Base-by-base conservation (phyloP, 2,797 vertebrate species). In the Arnoldichthys spilopterus region DNA sequence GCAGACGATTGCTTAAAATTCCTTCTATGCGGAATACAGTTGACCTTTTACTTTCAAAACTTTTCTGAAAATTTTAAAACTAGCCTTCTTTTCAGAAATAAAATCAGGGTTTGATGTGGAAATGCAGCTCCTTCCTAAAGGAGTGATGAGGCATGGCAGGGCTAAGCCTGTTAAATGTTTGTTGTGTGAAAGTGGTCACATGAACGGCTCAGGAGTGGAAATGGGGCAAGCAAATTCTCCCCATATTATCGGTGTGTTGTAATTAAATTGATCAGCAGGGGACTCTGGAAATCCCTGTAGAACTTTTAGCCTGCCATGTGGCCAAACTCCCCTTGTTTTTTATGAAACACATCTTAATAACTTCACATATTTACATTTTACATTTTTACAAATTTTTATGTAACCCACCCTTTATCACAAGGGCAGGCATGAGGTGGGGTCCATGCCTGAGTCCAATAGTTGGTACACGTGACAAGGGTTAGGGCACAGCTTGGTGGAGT, bases 161-260 rank as follows among this genome's bases (percentile, higher is more conserved):
- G 40, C 49, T 45, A 49, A 66, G 22, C 34, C n/a, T 24, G 63
- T 22, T 43, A 30, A 12, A 4, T 12, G 26, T 26, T 26, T 18
- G 15, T 47, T 68, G 43, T 20, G 15, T 32, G 16, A 47, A 68
- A 47, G 43, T 49, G 45, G 4, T 28, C 66, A 18, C n/a, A 37
- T 37, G 1, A 43, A n/a, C 12, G 9, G 28, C 28, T 51, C 18
- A 12, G 67, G 4, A 51, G 22, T 9, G 26, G 24, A 68, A 34
- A 70, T 13, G 47, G 16, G 28, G 9, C 47, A 28, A 26, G 40
- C 16, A 26, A 47, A 30, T 69, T 6, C 24, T 1, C 32, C 45
- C 67, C 67, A 53, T 28, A 40, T 70, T 34, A 51, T 70, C 49
- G 4, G 49, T 18, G 43, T 47, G 47, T 51, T 70, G 13, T 13